Conservation (phyloP, 92 coral and sea anemone species). For the Zoanthus gigantus region DNA sequence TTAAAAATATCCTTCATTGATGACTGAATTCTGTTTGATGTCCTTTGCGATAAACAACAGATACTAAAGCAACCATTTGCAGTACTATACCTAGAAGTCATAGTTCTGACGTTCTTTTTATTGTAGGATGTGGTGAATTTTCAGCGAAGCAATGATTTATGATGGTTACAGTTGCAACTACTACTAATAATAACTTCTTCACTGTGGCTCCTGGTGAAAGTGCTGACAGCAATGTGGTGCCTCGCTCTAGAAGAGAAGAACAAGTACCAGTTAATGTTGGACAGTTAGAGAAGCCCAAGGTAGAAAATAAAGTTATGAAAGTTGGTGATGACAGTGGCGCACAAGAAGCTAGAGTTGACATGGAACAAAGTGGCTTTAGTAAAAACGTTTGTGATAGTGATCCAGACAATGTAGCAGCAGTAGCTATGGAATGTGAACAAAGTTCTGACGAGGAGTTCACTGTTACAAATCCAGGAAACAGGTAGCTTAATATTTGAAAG, state of each 20-base stretch:
- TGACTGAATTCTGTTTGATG: no score
- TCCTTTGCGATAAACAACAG: no score
- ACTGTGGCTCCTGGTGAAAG: slow-evolving; percentile 29
- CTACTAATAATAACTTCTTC: slow-evolving; percentile 4
- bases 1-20: no score
- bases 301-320: neutral
- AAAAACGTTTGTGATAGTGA: neutral
- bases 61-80: no score
- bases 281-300: neutral
- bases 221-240: neutral
- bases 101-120: neutral
- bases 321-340: neutral
- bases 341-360: neutral
- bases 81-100: no score
- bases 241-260: neutral
- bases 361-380: neutral
- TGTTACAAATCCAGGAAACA: neutral
- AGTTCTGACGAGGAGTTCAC: neutral
- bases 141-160: neutral
- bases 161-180: slow-evolving; percentile 29
- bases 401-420: neutral
- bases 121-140: neutral
- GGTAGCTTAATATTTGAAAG: neutral
- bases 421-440: neutral
- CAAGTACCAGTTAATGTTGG: neutral